Percentiles rank a stretch among this genome's conserved stretches.
Conservation (phyloP, 1,140 invertebrate species). For the Trypoxylus dichotomus region DNA sequence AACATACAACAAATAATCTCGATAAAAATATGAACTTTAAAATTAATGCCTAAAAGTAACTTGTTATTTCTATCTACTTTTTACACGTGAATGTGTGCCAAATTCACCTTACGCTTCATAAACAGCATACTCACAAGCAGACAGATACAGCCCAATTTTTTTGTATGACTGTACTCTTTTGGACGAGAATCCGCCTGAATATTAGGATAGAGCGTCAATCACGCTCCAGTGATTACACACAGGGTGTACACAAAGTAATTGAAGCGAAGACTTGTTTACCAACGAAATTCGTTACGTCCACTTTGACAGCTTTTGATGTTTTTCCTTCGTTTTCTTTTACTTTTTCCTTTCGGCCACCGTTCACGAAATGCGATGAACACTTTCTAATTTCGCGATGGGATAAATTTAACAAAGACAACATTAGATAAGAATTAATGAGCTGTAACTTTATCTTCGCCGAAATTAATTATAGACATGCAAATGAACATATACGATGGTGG, state of each 20-base stretch:
- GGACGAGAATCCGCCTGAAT: neutral
- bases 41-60: too few species aligned
- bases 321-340: conserved; percentile 23
- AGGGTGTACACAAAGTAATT: conserved; percentile 23
- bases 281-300: conserved; percentile 14
- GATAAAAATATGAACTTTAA: too few species aligned
- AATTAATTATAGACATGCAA: neutral
- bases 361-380: neutral
- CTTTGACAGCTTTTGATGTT: conserved; percentile 21
- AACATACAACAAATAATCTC: too few species aligned
- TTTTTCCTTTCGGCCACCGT: neutral
- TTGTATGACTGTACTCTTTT: neutral
- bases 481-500: neutral
- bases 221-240: conserved; percentile 15
- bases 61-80: too few species aligned
- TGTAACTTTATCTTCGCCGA: neutral
- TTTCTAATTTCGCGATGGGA: neutral
- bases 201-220: neutral
- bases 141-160: too few species aligned
- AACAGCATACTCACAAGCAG: too few species aligned
- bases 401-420: conserved; percentile 9
- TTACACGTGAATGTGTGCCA: too few species aligned
- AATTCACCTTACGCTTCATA: too few species aligned
- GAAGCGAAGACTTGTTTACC: conserved; percentile 17
- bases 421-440: neutral